These are phyloP conservation scores for Drosophila funebris DNA, from an alignment of 1,140 invertebrate species.

Conservation along the genomic window DNA sequence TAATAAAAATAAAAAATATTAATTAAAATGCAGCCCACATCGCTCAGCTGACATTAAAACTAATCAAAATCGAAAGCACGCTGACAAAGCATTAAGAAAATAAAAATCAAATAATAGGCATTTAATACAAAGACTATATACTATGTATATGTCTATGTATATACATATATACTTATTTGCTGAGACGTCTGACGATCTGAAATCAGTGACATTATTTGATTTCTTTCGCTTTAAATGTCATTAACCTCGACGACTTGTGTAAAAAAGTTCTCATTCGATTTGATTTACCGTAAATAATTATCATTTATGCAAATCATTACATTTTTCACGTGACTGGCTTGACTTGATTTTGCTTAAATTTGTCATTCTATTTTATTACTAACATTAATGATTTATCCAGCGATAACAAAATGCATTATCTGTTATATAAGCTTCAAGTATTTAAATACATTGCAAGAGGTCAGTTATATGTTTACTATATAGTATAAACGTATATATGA, in stretches of 20 bases:
- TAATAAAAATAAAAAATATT: constrained; percentile 10
- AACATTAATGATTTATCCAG: background rate
- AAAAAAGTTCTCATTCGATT: constrained; percentile 39
- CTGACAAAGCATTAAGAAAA: constrained; percentile 13
- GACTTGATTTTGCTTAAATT: constrained; percentile 29
- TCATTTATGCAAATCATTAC: constrained; percentile 48
- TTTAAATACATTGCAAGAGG: constrained; percentile 18
- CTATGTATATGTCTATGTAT: background rate
- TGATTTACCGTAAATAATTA: constrained; percentile 49
- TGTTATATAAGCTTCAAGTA: constrained; percentile 1
- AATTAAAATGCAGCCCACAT: constrained; percentile 7
- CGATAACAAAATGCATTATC: background rate
- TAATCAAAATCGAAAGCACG: constrained; percentile 15
- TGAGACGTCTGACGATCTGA: background rate
- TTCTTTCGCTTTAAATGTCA: constrained; percentile 44
- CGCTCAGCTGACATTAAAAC: constrained; percentile 23
- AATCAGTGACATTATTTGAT: constrained; percentile 1
- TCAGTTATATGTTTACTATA: constrained; percentile 14
- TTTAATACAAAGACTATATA: background rate
- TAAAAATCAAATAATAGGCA: constrained; percentile 8
- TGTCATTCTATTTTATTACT: constrained; percentile 47
- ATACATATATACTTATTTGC: constrained; percentile 18
- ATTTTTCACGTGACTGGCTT: constrained; percentile 44
- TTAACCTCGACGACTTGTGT: constrained; percentile 61
- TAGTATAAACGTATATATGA: constrained; percentile 2